A percentile compares a stretch with the other conserved stretches of the same genome.
These are phyloP conservation scores for Callipepla squamata DNA, from an alignment of 2,113 vertebrate genomes.

Conservation along the genomic window DNA sequence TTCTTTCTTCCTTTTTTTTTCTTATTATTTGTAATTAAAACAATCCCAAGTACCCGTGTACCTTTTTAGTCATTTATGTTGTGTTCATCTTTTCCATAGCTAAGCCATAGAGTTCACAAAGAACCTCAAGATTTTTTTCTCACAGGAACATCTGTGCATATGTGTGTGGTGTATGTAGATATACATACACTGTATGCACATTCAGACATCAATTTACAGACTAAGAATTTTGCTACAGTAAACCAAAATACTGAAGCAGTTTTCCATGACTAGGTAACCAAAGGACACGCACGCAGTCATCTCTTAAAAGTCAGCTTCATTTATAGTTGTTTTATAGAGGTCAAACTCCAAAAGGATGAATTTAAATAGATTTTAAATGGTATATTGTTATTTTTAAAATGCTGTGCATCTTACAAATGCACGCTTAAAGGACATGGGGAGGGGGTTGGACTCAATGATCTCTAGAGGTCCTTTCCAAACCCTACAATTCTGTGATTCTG, in stretches of 20 bases:
- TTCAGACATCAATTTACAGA: background rate
- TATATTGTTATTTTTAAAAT: background rate
- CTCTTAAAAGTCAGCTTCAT: constrained; percentile 25
- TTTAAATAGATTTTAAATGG: background rate
- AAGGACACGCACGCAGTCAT: background rate
- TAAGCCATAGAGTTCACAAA: background rate
- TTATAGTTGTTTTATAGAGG: constrained; percentile 4
- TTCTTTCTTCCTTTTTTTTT: background rate
- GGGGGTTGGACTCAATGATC: no score
- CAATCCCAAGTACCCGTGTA: background rate
- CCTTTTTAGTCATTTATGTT: background rate
- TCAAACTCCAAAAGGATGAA: background rate
- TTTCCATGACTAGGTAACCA: background rate
- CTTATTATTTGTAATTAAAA: constrained; percentile 18
- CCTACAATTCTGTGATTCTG: no score
- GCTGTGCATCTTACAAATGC: background rate
- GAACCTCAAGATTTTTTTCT: background rate
- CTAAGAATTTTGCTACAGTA: background rate
- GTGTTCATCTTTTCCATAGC: background rate
- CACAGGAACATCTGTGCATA: background rate
- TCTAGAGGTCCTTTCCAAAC: no score
- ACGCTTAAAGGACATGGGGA: background rate
- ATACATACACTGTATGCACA: background rate
- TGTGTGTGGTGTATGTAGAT: background rate
- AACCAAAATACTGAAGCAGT: background rate